A percentile compares a stretch with the other conserved stretches of the same genome.
Evolutionary conservation across 1,140 invertebrate genomes (phyloP).

Genomic region (Drosophila murphyi): DNA sequence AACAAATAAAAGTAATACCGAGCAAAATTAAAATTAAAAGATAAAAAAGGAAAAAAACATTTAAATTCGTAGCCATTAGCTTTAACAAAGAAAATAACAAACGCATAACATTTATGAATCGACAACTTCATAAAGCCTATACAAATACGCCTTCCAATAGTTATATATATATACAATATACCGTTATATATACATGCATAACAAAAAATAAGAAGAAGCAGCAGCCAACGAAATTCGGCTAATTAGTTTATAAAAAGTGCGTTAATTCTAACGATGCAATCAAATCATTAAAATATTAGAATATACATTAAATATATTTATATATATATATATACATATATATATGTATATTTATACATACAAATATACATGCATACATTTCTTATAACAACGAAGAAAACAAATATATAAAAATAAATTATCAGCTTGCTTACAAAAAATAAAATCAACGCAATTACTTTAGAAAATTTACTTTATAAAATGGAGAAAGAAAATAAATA

Average conservation of each 20-base stretch:
- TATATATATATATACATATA: slow-evolving; percentile 28
- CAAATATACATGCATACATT: slow-evolving; percentile 47
- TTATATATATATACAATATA: slow-evolving; percentile 69
- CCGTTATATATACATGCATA: slow-evolving; percentile 53
- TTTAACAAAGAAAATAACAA: slow-evolving; percentile 50
- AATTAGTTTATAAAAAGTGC: slow-evolving; percentile 54
- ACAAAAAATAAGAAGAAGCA: slow-evolving; percentile 1
- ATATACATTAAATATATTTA: slow-evolving; percentile 25
- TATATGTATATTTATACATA: slow-evolving; percentile 15
- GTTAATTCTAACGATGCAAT: slow-evolving; percentile 75
- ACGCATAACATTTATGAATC: slow-evolving; percentile 59
- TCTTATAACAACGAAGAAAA: slow-evolving; percentile 58
- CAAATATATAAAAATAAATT: slow-evolving; percentile 45
- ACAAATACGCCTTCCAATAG: slow-evolving; percentile 78
- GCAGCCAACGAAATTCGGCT: slow-evolving; percentile 3
- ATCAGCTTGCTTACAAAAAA: slow-evolving; percentile 57
- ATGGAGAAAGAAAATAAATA: slow-evolving; percentile 13
- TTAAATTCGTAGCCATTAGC: slow-evolving; percentile 63
- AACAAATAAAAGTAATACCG: slow-evolving; percentile 17
- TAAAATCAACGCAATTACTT: slow-evolving; percentile 73
- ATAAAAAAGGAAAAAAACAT: slow-evolving; percentile 30
- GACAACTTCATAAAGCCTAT: slow-evolving; percentile 61
- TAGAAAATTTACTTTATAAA: slow-evolving; percentile 71
- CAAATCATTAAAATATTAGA: slow-evolving; percentile 57
- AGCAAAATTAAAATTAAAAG: slow-evolving; percentile 33